phyloP scores from a whole-genome alignment of 2,797 vertebrate species.

The Mustela erminea region DNA sequence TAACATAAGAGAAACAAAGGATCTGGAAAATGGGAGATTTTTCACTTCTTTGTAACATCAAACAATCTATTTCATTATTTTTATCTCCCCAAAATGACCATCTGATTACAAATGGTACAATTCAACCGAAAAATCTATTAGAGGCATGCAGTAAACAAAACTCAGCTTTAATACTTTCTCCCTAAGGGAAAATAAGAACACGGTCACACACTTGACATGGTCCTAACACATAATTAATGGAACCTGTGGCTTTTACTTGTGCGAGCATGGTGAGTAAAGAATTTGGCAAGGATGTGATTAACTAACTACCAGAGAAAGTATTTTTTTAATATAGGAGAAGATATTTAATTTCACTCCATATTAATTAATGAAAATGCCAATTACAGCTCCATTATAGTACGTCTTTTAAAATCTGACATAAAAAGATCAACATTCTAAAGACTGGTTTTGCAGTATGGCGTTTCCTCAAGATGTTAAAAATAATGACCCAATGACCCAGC shows the following conservation, averaged over 20 bases:
- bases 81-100: background rate
- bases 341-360: background rate
- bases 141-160: background rate
- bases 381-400: too few species aligned
- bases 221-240: background rate
- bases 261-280: background rate
- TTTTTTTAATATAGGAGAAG: background rate
- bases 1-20: background rate
- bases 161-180: background rate
- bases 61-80: background rate
- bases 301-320: background rate
- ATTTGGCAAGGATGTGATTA: background rate
- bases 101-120: background rate
- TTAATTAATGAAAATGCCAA: background rate
- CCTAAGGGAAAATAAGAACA: background rate
- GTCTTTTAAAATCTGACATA: background rate
- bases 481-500: too few species aligned
- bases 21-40: background rate
- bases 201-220: background rate
- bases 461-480: too few species aligned
- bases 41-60: background rate
- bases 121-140: background rate
- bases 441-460: background rate
- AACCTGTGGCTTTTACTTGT: background rate
- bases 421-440: background rate